A percentile compares a stretch with the other conserved stretches of the same genome.
Conservation (phyloP, 2,113 vertebrate genomes). For the Actinemys pallida region DNA sequence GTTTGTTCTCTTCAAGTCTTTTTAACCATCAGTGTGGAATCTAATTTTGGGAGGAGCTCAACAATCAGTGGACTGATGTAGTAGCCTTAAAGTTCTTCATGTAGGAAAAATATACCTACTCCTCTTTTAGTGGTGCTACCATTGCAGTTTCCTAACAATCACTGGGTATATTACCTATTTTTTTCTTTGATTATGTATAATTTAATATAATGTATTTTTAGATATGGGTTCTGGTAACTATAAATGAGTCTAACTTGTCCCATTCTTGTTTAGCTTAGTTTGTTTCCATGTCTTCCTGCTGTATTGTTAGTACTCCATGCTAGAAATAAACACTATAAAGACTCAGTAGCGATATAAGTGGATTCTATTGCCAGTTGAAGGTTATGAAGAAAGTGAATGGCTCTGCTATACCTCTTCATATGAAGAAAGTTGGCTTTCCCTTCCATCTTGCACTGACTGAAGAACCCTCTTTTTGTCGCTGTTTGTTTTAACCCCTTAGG, state of each 20-base stretch:
- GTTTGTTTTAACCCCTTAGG: not conserved
- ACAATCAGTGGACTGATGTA: not conserved
- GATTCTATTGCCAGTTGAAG: too few relatives aligned
- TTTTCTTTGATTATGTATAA: too few relatives aligned
- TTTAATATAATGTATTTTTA: too few relatives aligned
- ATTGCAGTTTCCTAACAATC: not conserved
- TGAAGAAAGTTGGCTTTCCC: fast-evolving
- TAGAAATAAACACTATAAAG: too few relatives aligned
- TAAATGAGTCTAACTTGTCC: not conserved
- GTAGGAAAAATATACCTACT: not conserved
- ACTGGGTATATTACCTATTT: not conserved
- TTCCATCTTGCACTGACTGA: not conserved
- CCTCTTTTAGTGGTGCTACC: not conserved
- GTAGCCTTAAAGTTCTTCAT: not conserved
- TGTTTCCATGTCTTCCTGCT: too few relatives aligned
- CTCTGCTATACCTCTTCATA: not conserved
- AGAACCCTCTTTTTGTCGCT: not conserved
- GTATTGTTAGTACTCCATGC: too few relatives aligned
- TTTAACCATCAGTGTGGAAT: not conserved
- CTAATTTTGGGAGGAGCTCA: not conserved
- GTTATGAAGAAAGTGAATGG: not conserved
- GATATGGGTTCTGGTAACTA: too few relatives aligned
- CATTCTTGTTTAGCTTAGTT: not conserved
- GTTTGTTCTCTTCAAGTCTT: slow-evolving; percentile 1
- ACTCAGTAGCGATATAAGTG: too few relatives aligned